A percentile compares a stretch with the other conserved stretches of the same genome.
Conservation (phyloP, 2,888 invertebrate species). For the Oligia strigilis region DNA sequence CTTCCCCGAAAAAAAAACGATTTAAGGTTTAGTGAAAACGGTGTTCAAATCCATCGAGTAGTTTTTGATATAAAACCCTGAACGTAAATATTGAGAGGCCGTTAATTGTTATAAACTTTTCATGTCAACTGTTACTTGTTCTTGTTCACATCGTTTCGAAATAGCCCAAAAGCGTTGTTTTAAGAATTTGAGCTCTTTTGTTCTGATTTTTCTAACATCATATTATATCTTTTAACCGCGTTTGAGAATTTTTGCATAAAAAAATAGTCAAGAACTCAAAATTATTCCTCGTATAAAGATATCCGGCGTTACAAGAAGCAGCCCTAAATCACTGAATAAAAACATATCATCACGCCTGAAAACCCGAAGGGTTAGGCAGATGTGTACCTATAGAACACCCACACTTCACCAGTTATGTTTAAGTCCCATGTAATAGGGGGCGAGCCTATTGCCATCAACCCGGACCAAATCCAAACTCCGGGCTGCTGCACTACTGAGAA, state of each 20-base stretch:
- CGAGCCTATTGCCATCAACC: background rate
- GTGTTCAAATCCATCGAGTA: constrained; percentile 27
- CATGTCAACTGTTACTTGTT: background rate
- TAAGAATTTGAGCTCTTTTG: background rate
- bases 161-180: background rate
- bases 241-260: background rate
- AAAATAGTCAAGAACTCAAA: background rate
- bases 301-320: background rate
- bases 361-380: background rate
- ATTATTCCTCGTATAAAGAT: background rate
- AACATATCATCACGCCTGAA: background rate
- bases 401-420: background rate
- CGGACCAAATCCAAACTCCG: background rate
- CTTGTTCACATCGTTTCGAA: background rate
- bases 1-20: constrained; percentile 10
- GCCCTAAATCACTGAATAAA: background rate
- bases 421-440: background rate
- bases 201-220: background rate
- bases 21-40: constrained; percentile 14
- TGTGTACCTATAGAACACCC: too few relatives aligned
- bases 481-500: background rate
- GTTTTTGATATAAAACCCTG: constrained; percentile 29
- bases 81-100: background rate
- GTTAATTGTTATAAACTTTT: background rate
- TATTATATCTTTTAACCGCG: background rate